Evolutionary conservation across 2,797 vertebrate genomes (phyloP).

Genomic region (Phrynocephalus vlangalii): DNA sequence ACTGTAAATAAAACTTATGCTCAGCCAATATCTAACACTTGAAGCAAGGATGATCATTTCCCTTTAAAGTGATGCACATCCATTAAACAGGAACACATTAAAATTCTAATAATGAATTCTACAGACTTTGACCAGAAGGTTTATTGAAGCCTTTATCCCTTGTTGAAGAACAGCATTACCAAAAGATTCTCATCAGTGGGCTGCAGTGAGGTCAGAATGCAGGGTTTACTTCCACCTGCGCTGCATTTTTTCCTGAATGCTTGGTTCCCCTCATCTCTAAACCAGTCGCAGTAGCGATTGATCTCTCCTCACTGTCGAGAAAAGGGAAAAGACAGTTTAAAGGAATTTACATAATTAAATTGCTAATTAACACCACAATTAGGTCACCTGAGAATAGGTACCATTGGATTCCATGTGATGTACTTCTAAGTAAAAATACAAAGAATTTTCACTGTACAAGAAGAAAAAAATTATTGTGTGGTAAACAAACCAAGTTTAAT

Average conservation of each 20-base stretch:
- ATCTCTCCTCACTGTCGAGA: background rate
- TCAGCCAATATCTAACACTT: background rate
- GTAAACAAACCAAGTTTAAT: background rate
- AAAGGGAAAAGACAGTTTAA: background rate
- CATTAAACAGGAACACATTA: conserved; percentile 9
- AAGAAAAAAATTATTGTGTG: background rate
- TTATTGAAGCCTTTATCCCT: conserved; percentile 8
- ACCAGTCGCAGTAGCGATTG: background rate
- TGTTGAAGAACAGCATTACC: background rate
- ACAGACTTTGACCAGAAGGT: background rate
- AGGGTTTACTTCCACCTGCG: background rate
- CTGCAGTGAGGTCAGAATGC: background rate
- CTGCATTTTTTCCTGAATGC: background rate
- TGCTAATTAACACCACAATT: background rate
- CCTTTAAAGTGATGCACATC: conserved; percentile 2
- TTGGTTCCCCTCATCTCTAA: background rate
- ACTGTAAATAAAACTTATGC: conserved; percentile 45
- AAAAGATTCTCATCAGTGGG: background rate
- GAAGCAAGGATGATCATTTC: background rate
- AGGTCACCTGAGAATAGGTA: background rate
- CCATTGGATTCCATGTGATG: background rate
- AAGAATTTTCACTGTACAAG: background rate
- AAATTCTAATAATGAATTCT: conserved; percentile 10
- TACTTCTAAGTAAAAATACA: background rate
- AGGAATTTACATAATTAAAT: background rate